Conservation (phyloP, 30 jellyfish, hydroid and myxozoan genomes). For the Clytia hemisphaerica region DNA sequence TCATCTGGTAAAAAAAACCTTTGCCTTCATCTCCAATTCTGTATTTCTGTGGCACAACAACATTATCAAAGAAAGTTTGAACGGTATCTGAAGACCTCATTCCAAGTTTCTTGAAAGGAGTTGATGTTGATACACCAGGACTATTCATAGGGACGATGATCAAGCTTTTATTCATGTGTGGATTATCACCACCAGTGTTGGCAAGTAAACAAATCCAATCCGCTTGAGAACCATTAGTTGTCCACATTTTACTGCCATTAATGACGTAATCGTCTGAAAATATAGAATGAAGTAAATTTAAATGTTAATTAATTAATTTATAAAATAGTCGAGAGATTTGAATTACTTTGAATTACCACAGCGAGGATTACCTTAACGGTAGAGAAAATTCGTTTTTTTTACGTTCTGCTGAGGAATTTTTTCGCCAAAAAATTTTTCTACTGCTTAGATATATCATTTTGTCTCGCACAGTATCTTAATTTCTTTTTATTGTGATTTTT, state of each 20-base stretch:
- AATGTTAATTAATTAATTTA: neutral
- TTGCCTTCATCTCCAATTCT: conserved; percentile 96
- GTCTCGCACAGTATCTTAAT: no score
- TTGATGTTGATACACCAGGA: conserved; percentile 67
- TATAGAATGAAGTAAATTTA: neutral
- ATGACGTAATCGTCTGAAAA: conserved; percentile 80
- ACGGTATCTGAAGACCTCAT: conserved; percentile 97
- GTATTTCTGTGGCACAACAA: conserved; percentile 90
- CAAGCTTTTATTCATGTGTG: conserved; percentile 77
- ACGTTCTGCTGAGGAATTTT: no score
- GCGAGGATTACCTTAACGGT: no score
- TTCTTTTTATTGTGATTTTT: no score
- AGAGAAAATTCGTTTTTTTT: no score
- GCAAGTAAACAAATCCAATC: conserved; percentile 99
- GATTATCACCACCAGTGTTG: conserved; percentile 81
- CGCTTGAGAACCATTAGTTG: conserved; percentile 99
- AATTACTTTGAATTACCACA: neutral
- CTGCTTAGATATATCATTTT: no score
- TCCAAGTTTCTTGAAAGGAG: conserved; percentile 67
- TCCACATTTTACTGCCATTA: conserved; percentile 99
- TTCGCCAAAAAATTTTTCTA: no score
- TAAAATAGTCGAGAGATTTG: neutral
- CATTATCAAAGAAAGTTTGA: conserved; percentile 87
- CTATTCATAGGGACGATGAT: conserved; percentile 81
- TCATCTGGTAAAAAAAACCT: conserved; percentile 93